Percentiles rank a stretch among this genome's conserved stretches.
Conservation (phyloP, 2,888 invertebrate species). For the Elegia similella region DNA sequence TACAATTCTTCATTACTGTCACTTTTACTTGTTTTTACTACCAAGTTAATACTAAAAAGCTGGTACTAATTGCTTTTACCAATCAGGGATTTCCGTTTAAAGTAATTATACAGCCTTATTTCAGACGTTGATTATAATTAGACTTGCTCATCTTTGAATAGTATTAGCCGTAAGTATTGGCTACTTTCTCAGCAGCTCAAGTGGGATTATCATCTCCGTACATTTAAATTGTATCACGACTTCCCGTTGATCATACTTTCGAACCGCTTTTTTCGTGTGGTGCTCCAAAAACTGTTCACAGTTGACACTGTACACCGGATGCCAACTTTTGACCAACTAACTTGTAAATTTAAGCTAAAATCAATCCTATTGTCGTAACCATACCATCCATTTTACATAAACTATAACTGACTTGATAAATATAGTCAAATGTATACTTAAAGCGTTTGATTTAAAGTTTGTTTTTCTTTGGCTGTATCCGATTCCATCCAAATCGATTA, state of each 20-base stretch:
- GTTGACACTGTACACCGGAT: constrained; percentile 49
- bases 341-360: not conserved
- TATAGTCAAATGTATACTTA: constrained; percentile 26
- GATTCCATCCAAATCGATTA: constrained; percentile 61
- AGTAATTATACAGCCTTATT: constrained; percentile 1
- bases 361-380: constrained; percentile 15
- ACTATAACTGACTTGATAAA: not conserved
- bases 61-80: not conserved
- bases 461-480: constrained; percentile 29
- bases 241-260: constrained; percentile 43
- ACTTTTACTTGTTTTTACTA: too few relatives aligned
- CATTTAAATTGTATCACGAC: constrained; percentile 45
- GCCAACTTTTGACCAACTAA: constrained; percentile 42
- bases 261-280: constrained; percentile 40
- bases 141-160: not conserved
- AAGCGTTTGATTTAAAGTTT: constrained; percentile 27
- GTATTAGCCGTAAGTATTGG: constrained; percentile 5
- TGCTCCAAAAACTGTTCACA: constrained; percentile 48
- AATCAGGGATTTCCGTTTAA: not conserved
- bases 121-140: not conserved
- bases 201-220: constrained; percentile 37
- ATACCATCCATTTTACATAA: constrained; percentile 13
- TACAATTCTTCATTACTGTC: too few relatives aligned
- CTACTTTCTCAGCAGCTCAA: constrained; percentile 29
- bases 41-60: not conserved